Conservation (phyloP, 2,888 invertebrate species). For the Xestobium rufovillosum region DNA sequence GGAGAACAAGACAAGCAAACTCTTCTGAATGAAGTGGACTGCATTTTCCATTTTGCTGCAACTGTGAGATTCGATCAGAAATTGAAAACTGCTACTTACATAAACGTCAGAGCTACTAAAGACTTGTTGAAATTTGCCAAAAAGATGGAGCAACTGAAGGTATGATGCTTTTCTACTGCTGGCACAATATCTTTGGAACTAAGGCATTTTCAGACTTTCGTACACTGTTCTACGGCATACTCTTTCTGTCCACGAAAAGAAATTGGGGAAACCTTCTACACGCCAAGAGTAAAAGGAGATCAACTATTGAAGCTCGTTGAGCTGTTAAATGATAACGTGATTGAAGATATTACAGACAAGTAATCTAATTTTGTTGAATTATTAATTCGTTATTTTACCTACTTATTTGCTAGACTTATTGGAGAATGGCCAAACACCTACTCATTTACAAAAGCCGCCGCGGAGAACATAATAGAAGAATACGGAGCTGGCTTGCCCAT, state of each 20-base stretch:
- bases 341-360: not conserved
- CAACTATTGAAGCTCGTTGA: slow-evolving; percentile 42
- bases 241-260: slow-evolving; percentile 51
- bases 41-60: slow-evolving; percentile 70
- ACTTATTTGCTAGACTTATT: slow-evolving; percentile 20
- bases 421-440: slow-evolving; percentile 62
- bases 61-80: slow-evolving; percentile 70
- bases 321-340: slow-evolving; percentile 41
- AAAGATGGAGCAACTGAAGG: slow-evolving; percentile 57
- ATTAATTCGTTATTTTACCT: too few relatives aligned
- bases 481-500: slow-evolving; percentile 64
- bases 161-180: too few relatives aligned
- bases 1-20: slow-evolving; percentile 45
- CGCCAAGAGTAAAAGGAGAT: slow-evolving; percentile 37
- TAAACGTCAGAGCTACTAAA: slow-evolving; percentile 61
- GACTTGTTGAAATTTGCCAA: slow-evolving; percentile 58
- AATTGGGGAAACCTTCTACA: slow-evolving; percentile 51
- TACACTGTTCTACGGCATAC: slow-evolving; percentile 60
- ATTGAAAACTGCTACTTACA: slow-evolving; percentile 56
- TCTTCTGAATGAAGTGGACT: slow-evolving; percentile 49
- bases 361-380: too few relatives aligned
- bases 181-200: too few relatives aligned
- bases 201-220: slow-evolving; percentile 45
- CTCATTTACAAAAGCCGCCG: slow-evolving; percentile 81
- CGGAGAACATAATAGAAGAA: slow-evolving; percentile 65